These are phyloP conservation scores for Pteropus rufus DNA, from an alignment of 2,797 vertebrate genomes.

Conservation along the genomic window DNA sequence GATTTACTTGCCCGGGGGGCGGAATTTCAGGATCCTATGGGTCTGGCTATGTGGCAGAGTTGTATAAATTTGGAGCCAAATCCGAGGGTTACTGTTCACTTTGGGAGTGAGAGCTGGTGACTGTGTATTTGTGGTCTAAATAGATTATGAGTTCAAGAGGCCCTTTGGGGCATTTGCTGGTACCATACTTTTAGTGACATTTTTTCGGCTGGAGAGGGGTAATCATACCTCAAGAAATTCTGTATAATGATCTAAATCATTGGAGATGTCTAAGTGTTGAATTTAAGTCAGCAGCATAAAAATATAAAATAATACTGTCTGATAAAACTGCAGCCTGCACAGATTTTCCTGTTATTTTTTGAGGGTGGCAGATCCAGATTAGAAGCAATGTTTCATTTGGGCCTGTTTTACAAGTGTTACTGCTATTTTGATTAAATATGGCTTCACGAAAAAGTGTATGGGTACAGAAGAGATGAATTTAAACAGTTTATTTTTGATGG, in stretches of 20 bases:
- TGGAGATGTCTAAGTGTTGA: neutral
- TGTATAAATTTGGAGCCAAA: neutral
- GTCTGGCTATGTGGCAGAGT: neutral
- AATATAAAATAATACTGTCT: neutral
- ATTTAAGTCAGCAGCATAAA: neutral
- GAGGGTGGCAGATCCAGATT: neutral
- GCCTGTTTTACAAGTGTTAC: neutral
- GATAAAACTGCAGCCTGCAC: neutral
- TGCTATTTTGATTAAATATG: conserved; percentile 34
- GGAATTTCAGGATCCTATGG: neutral
- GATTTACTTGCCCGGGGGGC: neutral
- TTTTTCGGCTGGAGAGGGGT: neutral
- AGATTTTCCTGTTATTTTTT: conserved; percentile 19
- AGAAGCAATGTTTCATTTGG: neutral
- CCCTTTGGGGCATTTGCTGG: neutral
- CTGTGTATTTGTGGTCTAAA: neutral
- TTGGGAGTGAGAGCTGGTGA: neutral
- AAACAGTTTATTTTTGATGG: neutral
- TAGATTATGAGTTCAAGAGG: neutral
- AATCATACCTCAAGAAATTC: neutral
- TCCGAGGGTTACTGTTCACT: neutral
- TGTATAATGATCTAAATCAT: neutral
- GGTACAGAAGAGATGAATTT: neutral
- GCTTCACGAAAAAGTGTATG: neutral
- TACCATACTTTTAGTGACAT: neutral